A percentile compares a stretch with the other conserved stretches of the same genome.
Evolutionary conservation across 2,797 vertebrate genomes (phyloP).

Genomic region (Clamator glandarius): DNA sequence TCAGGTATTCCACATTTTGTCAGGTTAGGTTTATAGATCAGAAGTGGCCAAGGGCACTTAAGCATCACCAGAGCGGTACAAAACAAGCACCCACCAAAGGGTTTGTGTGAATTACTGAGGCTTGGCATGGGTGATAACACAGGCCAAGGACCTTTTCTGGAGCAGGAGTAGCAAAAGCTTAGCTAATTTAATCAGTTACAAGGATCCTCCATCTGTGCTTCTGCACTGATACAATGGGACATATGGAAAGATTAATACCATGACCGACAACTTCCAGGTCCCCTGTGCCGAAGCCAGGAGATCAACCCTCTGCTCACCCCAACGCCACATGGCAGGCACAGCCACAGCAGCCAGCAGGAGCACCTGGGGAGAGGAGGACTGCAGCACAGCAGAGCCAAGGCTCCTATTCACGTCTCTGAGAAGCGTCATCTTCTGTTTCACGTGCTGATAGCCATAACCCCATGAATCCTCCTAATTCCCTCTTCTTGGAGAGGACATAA

Average conservation of each 20-base stretch:
- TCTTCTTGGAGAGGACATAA: neutral
- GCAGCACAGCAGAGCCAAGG: rapidly evolving
- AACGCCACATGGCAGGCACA: rapidly evolving
- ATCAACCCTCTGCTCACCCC: rapidly evolving
- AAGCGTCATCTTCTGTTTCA: neutral
- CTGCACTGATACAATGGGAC: rapidly evolving
- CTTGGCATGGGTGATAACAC: neutral
- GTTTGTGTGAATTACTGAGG: neutral
- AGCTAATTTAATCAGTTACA: neutral
- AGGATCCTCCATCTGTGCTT: neutral
- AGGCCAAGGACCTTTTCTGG: neutral
- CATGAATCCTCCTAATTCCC: neutral
- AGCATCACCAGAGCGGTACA: neutral
- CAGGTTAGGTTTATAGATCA: neutral
- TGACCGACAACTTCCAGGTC: too few relatives aligned
- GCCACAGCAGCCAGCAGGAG: rapidly evolving
- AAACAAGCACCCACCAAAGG: rapidly evolving
- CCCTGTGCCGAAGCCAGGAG: neutral
- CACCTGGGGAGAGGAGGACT: neutral
- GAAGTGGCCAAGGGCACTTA: neutral
- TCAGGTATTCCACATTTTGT: neutral
- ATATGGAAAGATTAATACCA: rapidly evolving
- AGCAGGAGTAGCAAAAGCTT: neutral
- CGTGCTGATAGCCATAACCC: rapidly evolving
- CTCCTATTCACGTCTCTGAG: rapidly evolving